Base-by-base conservation (phyloP, 23 tunicate species). In the Styela plicata region DNA sequence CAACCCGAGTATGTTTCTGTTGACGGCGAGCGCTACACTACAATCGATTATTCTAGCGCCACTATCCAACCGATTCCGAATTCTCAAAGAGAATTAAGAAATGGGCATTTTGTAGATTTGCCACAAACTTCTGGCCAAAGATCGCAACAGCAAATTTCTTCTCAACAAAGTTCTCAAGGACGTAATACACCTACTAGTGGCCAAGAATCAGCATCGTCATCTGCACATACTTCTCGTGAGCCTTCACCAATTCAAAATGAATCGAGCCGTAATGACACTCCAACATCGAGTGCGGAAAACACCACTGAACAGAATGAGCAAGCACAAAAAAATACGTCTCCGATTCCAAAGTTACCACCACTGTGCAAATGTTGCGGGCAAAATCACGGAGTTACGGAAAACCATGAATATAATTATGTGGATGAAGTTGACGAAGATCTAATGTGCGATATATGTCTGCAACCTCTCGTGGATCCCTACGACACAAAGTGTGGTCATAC, bases 391-490 rank as follows among this genome's bases (percentile, higher is more conserved):
- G 53, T 86, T 63, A 79, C 87, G 36, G 97, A 91, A 86, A 91
- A 91, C 70, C 97, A 91, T 73, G 90, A 91, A 79, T 91, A 91
- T 64, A 87, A 91, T 80, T 91, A 91, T 64, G 74, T 83, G 24
- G 91, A 91, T 79, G 98, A 94, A 82, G 88, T 82, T 1, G 98
- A 94, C 52, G 98, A 94, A 34, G 98, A 94, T 44, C 80, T 94
- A 29, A 88, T 85, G 53, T 94, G 98, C 71, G 94, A 89, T 31
- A 94, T 94, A n/a, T 94, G 98, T 37, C 83, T 94, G 65, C 93
- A 89, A 66, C 98, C 98, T 2, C 92, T 94, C 73, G 86, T 94
- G 0, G 86, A 88, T 73, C 98, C 98, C 3, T 88, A 79, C 71
- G 98, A 94, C 63, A 85, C 93, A 17, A 81, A 71, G 34, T 94